Base-by-base conservation (phyloP, 1,140 invertebrate genomes). In the Leguminivora glycinivorella region DNA sequence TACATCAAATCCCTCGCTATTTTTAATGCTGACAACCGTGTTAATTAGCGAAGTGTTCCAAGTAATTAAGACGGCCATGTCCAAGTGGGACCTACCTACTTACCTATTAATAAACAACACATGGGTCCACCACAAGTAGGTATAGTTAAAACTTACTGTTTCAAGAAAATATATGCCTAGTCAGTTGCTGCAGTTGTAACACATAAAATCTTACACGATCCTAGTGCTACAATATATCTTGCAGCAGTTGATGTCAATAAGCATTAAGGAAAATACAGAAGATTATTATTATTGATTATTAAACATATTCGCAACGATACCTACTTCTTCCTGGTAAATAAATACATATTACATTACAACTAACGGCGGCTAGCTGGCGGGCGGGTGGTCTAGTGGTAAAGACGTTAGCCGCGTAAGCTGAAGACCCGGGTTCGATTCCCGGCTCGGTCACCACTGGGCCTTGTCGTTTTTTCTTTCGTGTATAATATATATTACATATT, bases 71-170 rank as follows among this genome's bases (percentile, higher is more conserved):
- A 52, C 47, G 47, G 19, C 47, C 47, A 52, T 52, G 47, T 52
- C 47, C 47, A 52, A 52, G 47, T 52, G 47, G 47, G 47, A 52
- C 47, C 47, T 52, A 52, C 47, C 47, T 52, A 52, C 47, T 52
- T 52, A 52, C 47, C 47, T 52, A 52, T 52, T 52, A 52, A 52
- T 52, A 52, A 52, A 52, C 47, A 52, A 52, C 47, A 52, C 47
- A 52, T 52, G 47, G 47, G 47, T 52, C 47, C n/a, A 52, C 6
- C 22, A 52, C 19, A 52, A 52, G 47, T 52, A 52, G 47, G 47
- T 52, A 22, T 52, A 52, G 17, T 9, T 9, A 52, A 1, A 52
- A 6, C 47, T 9, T 52, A 17, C 19, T 52, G 19, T 10, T 19
- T 10, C 2, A 40, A 40, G 10, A 40, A 52, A 43, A 43, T 12